A percentile compares a stretch with the other conserved stretches of the same genome.
phyloP scores from a whole-genome alignment of 2,113 vertebrate species.

The Tachysurus vachellii region DNA sequence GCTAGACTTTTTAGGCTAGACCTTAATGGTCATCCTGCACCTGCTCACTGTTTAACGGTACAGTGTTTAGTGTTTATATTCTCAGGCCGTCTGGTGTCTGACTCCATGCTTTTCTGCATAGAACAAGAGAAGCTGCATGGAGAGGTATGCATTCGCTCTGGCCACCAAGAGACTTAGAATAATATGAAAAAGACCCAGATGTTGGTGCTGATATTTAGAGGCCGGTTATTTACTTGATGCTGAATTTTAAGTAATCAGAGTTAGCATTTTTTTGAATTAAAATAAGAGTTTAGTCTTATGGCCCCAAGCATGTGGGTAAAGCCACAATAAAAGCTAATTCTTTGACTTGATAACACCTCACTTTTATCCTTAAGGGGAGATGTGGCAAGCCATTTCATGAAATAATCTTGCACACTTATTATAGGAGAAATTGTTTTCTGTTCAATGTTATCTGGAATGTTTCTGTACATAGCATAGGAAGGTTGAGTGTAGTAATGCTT shows the following conservation, averaged over 20 bases:
- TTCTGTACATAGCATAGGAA: constrained; percentile 37
- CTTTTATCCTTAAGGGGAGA: neutral
- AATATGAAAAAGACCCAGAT: neutral
- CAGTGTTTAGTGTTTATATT: constrained; percentile 27
- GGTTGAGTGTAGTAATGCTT: constrained; percentile 19
- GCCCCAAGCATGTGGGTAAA: constrained; percentile 12
- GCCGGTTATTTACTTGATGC: constrained; percentile 34
- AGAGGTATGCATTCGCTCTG: constrained; percentile 2
- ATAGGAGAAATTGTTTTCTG: constrained; percentile 19
- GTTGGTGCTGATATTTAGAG: constrained; percentile 9
- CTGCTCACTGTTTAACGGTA: constrained; percentile 26
- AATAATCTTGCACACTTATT: constrained; percentile 29
- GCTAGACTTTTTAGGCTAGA: neutral
- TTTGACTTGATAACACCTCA: constrained; percentile 10
- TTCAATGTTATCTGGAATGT: constrained; percentile 29
- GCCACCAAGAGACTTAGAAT: neutral
- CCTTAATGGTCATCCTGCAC: neutral
- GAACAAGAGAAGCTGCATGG: neutral
- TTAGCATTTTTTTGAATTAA: constrained; percentile 12
- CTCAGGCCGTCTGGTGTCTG: constrained; percentile 25
- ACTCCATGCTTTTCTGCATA: constrained; percentile 6
- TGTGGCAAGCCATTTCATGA: constrained; percentile 40
- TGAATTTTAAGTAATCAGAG: constrained; percentile 20
- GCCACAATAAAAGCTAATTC: constrained; percentile 6
- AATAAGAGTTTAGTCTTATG: constrained; percentile 20